phyloP scores from a whole-genome alignment of 2,113 vertebrate species.

The Meleagris gallopavo region DNA sequence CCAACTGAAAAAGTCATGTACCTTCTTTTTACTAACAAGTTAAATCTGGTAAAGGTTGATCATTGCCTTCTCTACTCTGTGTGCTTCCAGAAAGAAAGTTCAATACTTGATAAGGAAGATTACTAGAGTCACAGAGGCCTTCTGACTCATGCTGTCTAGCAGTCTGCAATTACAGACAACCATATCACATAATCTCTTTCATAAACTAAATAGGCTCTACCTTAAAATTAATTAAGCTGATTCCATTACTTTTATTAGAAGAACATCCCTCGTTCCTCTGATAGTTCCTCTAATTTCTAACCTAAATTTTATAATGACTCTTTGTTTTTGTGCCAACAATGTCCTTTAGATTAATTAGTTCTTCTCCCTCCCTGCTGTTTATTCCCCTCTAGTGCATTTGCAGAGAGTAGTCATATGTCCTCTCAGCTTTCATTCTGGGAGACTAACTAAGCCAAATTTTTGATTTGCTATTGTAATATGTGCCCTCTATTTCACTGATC shows the following conservation, averaged over 20 bases:
- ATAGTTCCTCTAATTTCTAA: not conserved
- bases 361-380: not conserved
- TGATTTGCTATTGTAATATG: not conserved
- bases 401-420: not conserved
- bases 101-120: not conserved
- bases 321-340: not conserved
- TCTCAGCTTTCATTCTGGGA: not conserved
- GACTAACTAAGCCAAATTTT: not conserved
- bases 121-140: not conserved
- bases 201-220: not conserved
- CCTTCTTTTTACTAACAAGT: not conserved
- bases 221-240: not conserved
- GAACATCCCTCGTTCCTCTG: not conserved
- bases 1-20: fast-evolving
- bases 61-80: not conserved
- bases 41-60: not conserved
- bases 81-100: not conserved
- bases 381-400: not conserved
- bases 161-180: not conserved
- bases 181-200: not conserved
- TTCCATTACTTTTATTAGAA: slow-evolving; percentile 12
- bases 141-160: not conserved
- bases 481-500: not conserved
- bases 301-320: not conserved
- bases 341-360: slow-evolving; percentile 3